Evolutionary conservation across 35 echinoderm and acorn worm species (phyloP).

Genomic region (Acanthaster planci): DNA sequence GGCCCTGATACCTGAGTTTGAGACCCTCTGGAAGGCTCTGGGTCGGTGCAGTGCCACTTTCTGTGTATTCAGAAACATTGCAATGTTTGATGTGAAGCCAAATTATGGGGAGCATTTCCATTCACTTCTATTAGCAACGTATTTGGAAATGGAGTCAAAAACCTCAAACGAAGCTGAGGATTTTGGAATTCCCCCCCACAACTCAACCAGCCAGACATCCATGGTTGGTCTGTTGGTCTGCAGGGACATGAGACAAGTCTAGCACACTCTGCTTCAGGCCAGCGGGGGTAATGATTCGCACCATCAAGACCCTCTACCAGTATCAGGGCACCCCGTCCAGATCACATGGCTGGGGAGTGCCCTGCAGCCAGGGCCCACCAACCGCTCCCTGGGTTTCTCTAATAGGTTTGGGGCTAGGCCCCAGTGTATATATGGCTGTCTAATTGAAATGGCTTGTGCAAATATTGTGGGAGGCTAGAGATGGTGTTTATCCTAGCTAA

Average conservation of each 20-base stretch:
- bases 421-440: not conserved
- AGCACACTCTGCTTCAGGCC: not conserved
- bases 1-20: no score
- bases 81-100: no score
- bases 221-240: no score
- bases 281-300: not conserved
- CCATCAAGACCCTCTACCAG: not conserved
- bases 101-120: no score
- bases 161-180: no score
- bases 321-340: not conserved
- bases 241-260: not conserved
- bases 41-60: no score
- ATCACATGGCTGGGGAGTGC: constrained; percentile 5
- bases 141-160: no score
- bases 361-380: constrained; percentile 15
- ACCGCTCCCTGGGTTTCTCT: not conserved
- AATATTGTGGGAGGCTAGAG: constrained; percentile 22
- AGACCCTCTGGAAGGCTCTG: no score
- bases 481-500: constrained; percentile 4
- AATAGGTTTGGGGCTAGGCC: constrained; percentile 20
- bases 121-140: no score
- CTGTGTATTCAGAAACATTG: no score
- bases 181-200: no score
- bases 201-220: no score
- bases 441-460: constrained; percentile 33